Evolutionary conservation across 2,113 vertebrate genomes (phyloP).

Genomic region (Jacana jacana): DNA sequence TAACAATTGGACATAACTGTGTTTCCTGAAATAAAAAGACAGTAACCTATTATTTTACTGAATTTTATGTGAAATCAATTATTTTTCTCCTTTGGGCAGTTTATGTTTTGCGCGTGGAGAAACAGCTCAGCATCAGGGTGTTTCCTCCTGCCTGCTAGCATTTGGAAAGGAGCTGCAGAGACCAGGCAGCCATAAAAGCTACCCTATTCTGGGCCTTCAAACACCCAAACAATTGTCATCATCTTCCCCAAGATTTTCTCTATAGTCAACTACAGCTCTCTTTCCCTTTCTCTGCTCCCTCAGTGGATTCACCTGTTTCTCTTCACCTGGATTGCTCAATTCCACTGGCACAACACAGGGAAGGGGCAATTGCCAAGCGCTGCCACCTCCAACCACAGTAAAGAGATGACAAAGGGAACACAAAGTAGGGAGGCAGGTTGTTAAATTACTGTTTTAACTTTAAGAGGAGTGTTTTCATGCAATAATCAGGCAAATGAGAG

Average conservation of each 20-base stretch:
- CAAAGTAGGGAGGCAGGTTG: not conserved
- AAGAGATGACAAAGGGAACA: not conserved
- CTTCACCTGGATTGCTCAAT: too few relatives aligned
- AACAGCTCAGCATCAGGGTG: fast-evolving
- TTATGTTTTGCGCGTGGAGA: not conserved
- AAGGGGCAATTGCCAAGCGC: not conserved
- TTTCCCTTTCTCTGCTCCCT: not conserved
- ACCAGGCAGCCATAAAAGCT: not conserved
- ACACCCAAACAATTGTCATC: not conserved
- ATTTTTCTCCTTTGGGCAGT: not conserved
- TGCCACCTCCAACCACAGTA: not conserved
- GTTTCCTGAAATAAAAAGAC: not conserved
- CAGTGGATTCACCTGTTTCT: not conserved
- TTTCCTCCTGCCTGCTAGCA: not conserved
- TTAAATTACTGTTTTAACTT: not conserved
- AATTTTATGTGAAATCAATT: not conserved
- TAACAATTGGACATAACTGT: not conserved
- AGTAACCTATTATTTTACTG: not conserved
- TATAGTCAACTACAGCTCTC: not conserved
- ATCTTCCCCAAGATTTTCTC: not conserved
- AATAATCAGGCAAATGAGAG: constrained; percentile 15
- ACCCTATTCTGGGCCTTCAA: fast-evolving
- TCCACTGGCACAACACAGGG: fast-evolving
- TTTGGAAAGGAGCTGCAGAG: not conserved
- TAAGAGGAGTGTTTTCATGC: not conserved